phyloP scores from a whole-genome alignment of 2,113 vertebrate species.

The Cochlearius cochlearius region DNA sequence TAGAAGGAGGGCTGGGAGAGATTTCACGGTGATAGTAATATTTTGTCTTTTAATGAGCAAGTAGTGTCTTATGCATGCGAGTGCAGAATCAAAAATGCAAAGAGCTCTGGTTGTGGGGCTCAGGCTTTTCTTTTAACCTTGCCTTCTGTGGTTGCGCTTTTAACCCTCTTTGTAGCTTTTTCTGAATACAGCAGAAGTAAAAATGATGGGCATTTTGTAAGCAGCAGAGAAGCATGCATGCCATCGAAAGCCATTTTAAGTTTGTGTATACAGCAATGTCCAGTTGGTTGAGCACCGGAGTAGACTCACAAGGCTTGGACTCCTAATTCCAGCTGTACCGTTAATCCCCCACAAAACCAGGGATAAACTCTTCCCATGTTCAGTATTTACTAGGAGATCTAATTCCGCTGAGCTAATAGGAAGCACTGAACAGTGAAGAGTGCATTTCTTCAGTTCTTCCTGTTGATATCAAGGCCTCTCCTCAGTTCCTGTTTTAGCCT shows the following conservation, averaged over 20 bases:
- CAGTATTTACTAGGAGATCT: background rate
- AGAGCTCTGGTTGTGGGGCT: background rate
- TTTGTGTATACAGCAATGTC: background rate
- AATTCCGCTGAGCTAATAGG: slow-evolving; percentile 16
- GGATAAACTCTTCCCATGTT: background rate
- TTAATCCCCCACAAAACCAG: background rate
- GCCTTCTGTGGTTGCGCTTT: background rate
- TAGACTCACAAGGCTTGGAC: background rate
- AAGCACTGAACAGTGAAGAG: slow-evolving; percentile 25
- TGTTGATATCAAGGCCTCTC: slow-evolving; percentile 36
- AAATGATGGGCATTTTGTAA: background rate
- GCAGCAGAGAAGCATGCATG: background rate
- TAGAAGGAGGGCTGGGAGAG: background rate
- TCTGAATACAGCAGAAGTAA: background rate
- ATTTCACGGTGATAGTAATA: background rate
- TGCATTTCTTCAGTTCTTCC: slow-evolving; percentile 15
- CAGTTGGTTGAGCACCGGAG: background rate
- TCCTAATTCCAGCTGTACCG: background rate
- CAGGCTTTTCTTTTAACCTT: background rate
- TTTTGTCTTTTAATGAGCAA: background rate
- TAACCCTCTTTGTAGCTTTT: background rate
- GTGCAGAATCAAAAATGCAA: background rate
- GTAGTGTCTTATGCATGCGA: background rate
- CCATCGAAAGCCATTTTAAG: background rate
- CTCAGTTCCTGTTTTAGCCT: slow-evolving; percentile 30